Base-by-base conservation (phyloP, 2,888 invertebrate species). In the Luffia ferchaultella region DNA sequence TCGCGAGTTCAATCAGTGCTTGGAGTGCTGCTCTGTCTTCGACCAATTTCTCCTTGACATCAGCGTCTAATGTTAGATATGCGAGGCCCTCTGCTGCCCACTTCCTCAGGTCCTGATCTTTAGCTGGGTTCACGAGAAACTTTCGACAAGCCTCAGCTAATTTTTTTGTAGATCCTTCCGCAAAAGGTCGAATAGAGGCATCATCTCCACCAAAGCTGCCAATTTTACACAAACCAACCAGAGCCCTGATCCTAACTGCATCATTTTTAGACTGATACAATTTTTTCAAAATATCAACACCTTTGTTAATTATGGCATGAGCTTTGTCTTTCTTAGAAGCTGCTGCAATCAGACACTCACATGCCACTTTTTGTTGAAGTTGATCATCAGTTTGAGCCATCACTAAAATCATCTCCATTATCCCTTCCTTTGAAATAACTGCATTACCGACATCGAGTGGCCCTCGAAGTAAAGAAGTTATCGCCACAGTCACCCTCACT, bases 41-140 rank as follows among this genome's bases (percentile, higher is more conserved):
- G 45, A 96, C 90, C 42, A 99, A 75, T 70, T 96, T 96, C 70
- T 99, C 98, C 70, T 99, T 99, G 0, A 99, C 97, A 73, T 99
- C 98, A 9, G 97, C 99, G 83, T 99, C 98, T 51, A 99, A 85
- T 0, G 98, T 97, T 3, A 99, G 85, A 68, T 98, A 99, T 0
- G 98, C 97, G 2, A 99, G 85, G 1, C 98, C 98, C 83, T 98
- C 98, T 5, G 96, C 94, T 0, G 98, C 97, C 97, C 98, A 98
- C 64, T 95, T 93, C 46, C 95, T 87, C 68, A 97, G 90, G 64
- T 97, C 96, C 57, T 89, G 88, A 64, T 97, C 93, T 67, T 95
- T 95, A 5, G 90, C 87, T 1, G 95, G 93, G 72, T 96, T 96
- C 0, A 95, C 87, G 46, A 98, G 76, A 69, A 97, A 97, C 58